These are phyloP conservation scores for Bedellia somnulentella DNA, from an alignment of 2,888 invertebrate genomes.

Conservation along the genomic window DNA sequence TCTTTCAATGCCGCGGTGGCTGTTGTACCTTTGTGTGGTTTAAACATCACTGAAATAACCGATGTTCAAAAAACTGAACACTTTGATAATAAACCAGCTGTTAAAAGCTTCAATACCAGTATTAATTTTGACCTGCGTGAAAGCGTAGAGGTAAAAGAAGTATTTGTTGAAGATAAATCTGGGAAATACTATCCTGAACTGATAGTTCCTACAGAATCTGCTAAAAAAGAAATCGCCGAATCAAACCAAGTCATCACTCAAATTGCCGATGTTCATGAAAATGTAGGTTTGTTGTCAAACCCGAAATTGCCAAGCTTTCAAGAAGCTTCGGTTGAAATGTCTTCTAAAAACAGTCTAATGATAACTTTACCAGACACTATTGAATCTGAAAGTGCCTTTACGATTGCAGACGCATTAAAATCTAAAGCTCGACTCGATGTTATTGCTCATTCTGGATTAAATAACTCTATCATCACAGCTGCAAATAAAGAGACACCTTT, in stretches of 20 bases:
- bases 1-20: slow-evolving; percentile 56
- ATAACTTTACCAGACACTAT: slow-evolving; percentile 56
- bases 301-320: slow-evolving; percentile 63
- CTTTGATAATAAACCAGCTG: slow-evolving; percentile 41
- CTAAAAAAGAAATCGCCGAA: slow-evolving; percentile 64
- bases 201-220: slow-evolving; percentile 78
- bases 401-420: slow-evolving; percentile 19
- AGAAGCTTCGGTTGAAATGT: slow-evolving; percentile 60
- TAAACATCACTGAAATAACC: slow-evolving; percentile 67
- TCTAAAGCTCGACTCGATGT: slow-evolving; percentile 30
- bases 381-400: slow-evolving; percentile 67
- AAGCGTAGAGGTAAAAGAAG: slow-evolving; percentile 68
- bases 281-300: slow-evolving; percentile 64
- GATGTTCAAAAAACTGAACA: slow-evolving; percentile 64
- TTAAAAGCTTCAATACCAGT: slow-evolving; percentile 57
- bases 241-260: slow-evolving; percentile 68
- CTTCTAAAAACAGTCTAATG: slow-evolving; percentile 52
- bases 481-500: slow-evolving; percentile 67
- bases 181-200: slow-evolving; percentile 78
- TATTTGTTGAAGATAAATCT: slow-evolving; percentile 69
- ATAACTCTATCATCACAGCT: slow-evolving; percentile 63
- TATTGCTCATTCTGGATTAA: slow-evolving; percentile 52
- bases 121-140: slow-evolving; percentile 66
- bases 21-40: slow-evolving; percentile 63
- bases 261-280: slow-evolving; percentile 68